Evolutionary conservation across 2,888 invertebrate species (phyloP), one percentile per base, ranked within the genome.

Genomic region (Coenonympha glycerion): DNA sequence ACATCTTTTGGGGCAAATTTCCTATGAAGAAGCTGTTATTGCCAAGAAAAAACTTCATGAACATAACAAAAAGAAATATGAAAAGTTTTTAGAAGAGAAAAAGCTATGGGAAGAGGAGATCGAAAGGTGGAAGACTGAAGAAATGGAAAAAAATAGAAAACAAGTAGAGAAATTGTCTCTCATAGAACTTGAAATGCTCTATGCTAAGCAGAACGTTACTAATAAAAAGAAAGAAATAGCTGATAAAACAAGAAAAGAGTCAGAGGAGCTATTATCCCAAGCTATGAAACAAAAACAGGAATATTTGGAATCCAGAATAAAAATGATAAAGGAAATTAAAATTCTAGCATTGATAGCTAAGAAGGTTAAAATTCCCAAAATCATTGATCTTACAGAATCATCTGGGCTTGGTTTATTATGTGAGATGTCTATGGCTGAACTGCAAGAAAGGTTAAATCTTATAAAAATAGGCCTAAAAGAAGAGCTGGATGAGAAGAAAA

Each of bases 351-450:
- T 82, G 26, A 76, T 90, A 34, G 88, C 89, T 1, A 86, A 81
- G 55, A 89, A 89, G 70, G 78, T 87, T 0, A 88, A 70, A 63
- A 63, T 79, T 15, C 85, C 81, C 3, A 89, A 85, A 72, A 84
- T 90, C 41, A 84, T 90, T 57, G 90, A 91, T 68, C 80, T 89
- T 1, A 90, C 90, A 1, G 89, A 90, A 71, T 79, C 88, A 11
- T 79, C 88, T 21, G 90, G 90, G 31, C 61, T 90, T 11, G 91
- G 91, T 1, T 74, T 91, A 8, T 62, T 91, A 19, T 89, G 90
- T 68, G 91, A 91, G 78, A 91, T 91, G 91, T 91, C 91, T 1
- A 81, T 91, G 40, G 89, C 89, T 5, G 91, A 91, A 70, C 65
- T 91, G 41, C 88, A 89, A 63, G 90, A 91, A 66, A 76, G 89